Evolutionary conservation across 2,797 vertebrate genomes (phyloP).

Genomic region (Stomatorhinus walkeri): DNA sequence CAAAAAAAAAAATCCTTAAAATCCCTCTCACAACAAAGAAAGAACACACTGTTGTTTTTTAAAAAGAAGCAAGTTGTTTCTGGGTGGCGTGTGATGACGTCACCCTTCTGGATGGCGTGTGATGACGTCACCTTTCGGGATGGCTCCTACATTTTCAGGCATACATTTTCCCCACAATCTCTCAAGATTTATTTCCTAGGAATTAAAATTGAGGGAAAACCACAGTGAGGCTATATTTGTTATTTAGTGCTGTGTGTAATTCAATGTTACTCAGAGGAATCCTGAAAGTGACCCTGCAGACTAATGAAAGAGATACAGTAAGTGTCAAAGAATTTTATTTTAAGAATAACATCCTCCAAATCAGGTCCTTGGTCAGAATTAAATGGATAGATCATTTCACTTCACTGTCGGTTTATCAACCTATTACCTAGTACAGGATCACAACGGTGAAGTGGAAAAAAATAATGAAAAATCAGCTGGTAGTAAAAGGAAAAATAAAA

Average conservation of each 20-base stretch:
- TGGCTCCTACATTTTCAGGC: slow-evolving; percentile 29
- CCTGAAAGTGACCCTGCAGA: background rate
- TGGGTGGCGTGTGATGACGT: slow-evolving; percentile 55
- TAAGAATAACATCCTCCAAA: slow-evolving; percentile 44
- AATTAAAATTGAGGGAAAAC: background rate
- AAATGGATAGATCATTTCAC: slow-evolving; percentile 1
- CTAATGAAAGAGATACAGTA: background rate
- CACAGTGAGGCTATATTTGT: background rate
- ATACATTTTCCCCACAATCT: slow-evolving; percentile 27
- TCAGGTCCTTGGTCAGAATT: slow-evolving; percentile 37
- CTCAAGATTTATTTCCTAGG: background rate
- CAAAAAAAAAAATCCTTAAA: slow-evolving; percentile 24
- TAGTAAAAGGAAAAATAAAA: background rate
- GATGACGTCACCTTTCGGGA: slow-evolving; percentile 30
- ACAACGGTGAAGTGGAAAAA: background rate
- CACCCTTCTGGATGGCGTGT: slow-evolving; percentile 45
- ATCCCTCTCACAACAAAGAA: slow-evolving; percentile 40
- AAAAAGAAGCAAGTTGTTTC: slow-evolving; percentile 42
- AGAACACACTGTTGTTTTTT: slow-evolving; percentile 37
- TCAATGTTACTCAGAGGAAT: background rate
- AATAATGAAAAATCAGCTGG: slow-evolving; percentile 32
- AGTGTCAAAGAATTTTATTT: slow-evolving; percentile 50
- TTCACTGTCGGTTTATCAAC: slow-evolving; percentile 14
- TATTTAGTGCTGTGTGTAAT: background rate
- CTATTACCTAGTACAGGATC: slow-evolving; percentile 21